Conservation (phyloP, 2,797 vertebrate species). For the Hoplostethus atlanticus region DNA sequence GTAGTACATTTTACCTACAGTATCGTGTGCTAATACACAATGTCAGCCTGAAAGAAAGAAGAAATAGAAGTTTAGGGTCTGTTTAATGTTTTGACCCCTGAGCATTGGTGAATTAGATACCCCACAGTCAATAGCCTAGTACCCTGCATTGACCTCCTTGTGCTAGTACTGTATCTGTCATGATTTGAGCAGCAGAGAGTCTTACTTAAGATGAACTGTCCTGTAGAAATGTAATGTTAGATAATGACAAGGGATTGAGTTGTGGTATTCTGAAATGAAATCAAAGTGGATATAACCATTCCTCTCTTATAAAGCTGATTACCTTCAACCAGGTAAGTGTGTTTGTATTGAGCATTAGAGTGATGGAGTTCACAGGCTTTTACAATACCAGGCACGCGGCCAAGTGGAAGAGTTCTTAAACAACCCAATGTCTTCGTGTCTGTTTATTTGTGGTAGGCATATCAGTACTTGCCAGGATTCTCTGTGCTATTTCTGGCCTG, state of each 20-base stretch:
- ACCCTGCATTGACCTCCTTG: background rate
- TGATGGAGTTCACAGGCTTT: slow-evolving; percentile 37
- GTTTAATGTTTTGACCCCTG: slow-evolving; percentile 22
- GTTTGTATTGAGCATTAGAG: slow-evolving; percentile 55
- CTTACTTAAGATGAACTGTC: background rate
- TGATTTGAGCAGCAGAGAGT: slow-evolving; percentile 9
- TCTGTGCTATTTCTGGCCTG: slow-evolving; percentile 68
- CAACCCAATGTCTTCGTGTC: slow-evolving; percentile 59
- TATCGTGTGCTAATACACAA: background rate
- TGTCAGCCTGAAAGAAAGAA: background rate
- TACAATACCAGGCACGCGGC: slow-evolving; percentile 55
- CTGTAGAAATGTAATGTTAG: slow-evolving; percentile 24
- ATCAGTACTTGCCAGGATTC: slow-evolving; percentile 65
- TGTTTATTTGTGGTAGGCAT: slow-evolving; percentile 71
- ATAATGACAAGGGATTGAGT: slow-evolving; percentile 3
- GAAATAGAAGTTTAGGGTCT: too few relatives aligned
- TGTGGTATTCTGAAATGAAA: slow-evolving; percentile 20
- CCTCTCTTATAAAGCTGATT: slow-evolving; percentile 41
- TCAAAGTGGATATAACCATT: slow-evolving; percentile 15
- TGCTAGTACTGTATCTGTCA: slow-evolving; percentile 4
- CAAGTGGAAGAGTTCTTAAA: slow-evolving; percentile 60
- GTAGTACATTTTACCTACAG: too few relatives aligned
- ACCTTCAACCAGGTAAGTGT: slow-evolving; percentile 55
- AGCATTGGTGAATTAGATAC: slow-evolving; percentile 16
- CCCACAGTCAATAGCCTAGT: too few relatives aligned